Evolutionary conservation across 2,888 invertebrate species (phyloP).

Genomic region (Bombylius discolor): DNA sequence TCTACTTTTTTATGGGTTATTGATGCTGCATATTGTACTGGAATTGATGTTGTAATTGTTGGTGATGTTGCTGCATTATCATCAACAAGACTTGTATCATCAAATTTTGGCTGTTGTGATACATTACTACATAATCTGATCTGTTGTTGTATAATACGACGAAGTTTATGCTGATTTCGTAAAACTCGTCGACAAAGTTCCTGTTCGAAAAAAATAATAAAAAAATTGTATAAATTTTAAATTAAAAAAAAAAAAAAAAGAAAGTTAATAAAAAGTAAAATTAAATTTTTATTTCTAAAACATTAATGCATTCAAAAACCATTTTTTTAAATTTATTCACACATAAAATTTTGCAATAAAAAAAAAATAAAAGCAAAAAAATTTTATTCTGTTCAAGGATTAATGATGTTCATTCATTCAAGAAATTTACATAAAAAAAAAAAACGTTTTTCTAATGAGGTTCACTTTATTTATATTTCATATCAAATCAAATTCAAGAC

Average conservation of each 20-base stretch:
- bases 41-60: conserved; percentile 26
- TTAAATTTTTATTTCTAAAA: not conserved
- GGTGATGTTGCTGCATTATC: conserved; percentile 29
- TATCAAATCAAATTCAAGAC: too few relatives aligned
- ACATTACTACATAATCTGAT: conserved; percentile 44
- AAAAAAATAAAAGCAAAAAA: too few relatives aligned
- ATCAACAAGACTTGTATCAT: conserved; percentile 16
- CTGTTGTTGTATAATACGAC: conserved; percentile 40
- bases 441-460: too few relatives aligned
- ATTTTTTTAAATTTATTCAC: too few relatives aligned
- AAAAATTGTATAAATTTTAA: not conserved
- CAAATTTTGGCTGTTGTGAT: conserved; percentile 12
- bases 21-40: conserved; percentile 24
- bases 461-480: too few relatives aligned
- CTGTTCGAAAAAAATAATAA: conserved; percentile 26
- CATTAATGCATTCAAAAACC: too few relatives aligned
- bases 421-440: too few relatives aligned
- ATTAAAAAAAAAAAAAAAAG: not conserved
- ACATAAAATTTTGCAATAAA: too few relatives aligned
- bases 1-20: conserved; percentile 24
- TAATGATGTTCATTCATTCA: too few relatives aligned
- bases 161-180: conserved; percentile 58
- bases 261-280: not conserved
- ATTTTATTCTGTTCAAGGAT: too few relatives aligned
- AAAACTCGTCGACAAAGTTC: conserved; percentile 51